Percentiles rank a stretch among this genome's conserved stretches.
Conservation (phyloP, 1,140 invertebrate species). For the Archivesica marissinica region DNA sequence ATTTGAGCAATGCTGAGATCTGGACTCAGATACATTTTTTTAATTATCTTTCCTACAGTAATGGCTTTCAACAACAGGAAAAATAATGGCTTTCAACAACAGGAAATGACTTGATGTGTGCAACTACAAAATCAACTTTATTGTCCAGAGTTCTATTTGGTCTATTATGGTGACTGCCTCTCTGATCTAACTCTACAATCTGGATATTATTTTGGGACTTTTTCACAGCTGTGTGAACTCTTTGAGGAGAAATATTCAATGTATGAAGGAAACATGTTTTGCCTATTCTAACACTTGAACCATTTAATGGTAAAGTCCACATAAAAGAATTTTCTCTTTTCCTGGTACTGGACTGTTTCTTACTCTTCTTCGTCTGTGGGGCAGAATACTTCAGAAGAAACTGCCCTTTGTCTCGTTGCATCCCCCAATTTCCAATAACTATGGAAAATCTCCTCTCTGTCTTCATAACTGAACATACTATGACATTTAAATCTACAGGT, state of each 20-base stretch:
- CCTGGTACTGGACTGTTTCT: not conserved
- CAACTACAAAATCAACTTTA: conserved; percentile 19
- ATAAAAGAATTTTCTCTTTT: not conserved
- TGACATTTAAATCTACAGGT: conserved; percentile 34
- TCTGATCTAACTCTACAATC: not conserved
- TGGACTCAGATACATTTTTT: not conserved
- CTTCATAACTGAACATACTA: not conserved
- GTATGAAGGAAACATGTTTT: conserved; percentile 41
- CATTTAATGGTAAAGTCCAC: not conserved
- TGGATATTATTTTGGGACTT: not conserved
- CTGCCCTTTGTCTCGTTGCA: not conserved
- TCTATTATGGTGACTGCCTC: conserved; percentile 8
- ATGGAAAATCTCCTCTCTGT: conserved; percentile 27
- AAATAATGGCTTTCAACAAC: too few relatives aligned
- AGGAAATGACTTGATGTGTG: conserved; percentile 24
- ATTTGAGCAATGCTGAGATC: conserved; percentile 36
- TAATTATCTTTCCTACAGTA: conserved; percentile 29
- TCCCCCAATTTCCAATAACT: conserved; percentile 18
- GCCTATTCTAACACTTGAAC: conserved; percentile 8
- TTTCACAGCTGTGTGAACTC: conserved; percentile 12
- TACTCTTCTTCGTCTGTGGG: not conserved
- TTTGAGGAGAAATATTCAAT: conserved; percentile 28
- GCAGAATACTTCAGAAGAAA: conserved; percentile 21
- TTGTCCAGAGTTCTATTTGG: conserved; percentile 10
- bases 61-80: conserved; percentile 44